Percentiles rank a stretch among this genome's conserved stretches.
These are phyloP conservation scores for Poecilobothrus nobilitatus DNA, from an alignment of 2,888 invertebrate species.

Conservation along the genomic window DNA sequence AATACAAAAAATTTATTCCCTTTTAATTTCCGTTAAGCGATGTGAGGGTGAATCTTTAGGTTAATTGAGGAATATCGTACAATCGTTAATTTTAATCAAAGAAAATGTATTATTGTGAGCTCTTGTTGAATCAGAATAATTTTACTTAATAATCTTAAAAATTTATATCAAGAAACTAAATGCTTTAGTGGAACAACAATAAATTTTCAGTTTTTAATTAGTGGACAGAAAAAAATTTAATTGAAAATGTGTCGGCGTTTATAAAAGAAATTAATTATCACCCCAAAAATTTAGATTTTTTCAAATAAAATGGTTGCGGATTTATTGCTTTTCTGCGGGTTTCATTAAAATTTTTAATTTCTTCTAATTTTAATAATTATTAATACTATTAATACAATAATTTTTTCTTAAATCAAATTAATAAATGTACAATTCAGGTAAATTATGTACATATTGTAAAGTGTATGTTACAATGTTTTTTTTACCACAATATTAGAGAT, in stretches of 20 bases:
- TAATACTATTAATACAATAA: too few species aligned
- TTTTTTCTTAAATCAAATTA: too few species aligned
- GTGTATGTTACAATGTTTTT: too few species aligned
- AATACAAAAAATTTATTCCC: not conserved
- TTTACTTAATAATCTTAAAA: not conserved
- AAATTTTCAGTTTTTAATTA: too few species aligned
- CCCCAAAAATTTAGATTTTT: not conserved
- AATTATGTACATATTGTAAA: too few species aligned
- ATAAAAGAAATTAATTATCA: not conserved
- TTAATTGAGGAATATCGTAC: not conserved
- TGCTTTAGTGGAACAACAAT: too few species aligned
- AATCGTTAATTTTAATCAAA: conserved; percentile 1
- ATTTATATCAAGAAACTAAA: too few species aligned
- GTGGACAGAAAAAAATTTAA: not conserved
- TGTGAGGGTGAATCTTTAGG: conserved; percentile 6
- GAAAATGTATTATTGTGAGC: not conserved
- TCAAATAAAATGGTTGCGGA: not conserved
- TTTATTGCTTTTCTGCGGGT: not conserved
- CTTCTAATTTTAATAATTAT: too few species aligned
- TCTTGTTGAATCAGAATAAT: conserved; percentile 1
- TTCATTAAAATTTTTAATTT: too few species aligned
- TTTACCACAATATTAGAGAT: too few species aligned
- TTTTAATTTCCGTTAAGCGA: not conserved
- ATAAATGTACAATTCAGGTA: too few species aligned
- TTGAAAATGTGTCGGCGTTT: not conserved